phyloP scores from a whole-genome alignment of 2,113 vertebrate species.

The Puffinus mauretanicus region DNA sequence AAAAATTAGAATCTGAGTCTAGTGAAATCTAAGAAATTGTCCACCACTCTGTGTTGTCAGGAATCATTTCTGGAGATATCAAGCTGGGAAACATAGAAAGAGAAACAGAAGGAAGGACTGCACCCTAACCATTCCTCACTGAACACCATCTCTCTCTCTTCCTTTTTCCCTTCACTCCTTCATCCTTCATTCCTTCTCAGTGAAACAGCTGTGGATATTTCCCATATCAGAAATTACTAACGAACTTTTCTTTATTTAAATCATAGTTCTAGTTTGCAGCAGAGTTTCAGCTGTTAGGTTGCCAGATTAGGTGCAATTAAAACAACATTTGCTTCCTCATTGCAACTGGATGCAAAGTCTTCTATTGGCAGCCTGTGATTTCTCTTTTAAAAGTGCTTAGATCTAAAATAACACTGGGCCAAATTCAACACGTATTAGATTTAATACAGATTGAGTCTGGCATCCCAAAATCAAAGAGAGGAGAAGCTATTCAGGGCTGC shows the following conservation, averaged over 20 bases:
- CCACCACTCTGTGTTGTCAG: not conserved
- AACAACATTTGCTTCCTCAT: conserved; percentile 1
- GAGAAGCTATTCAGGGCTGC: not conserved
- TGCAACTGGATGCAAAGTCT: conserved; percentile 20
- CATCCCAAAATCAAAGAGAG: not conserved
- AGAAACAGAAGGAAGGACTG: not conserved
- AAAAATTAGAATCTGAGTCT: not conserved
- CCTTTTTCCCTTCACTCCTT: not conserved
- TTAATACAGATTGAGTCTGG: not conserved
- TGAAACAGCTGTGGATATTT: not conserved
- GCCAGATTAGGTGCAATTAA: not conserved
- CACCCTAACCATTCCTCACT: not conserved
- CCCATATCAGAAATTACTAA: not conserved
- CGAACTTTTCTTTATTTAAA: not conserved
- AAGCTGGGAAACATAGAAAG: not conserved
- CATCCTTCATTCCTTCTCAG: not conserved
- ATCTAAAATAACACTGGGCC: not conserved
- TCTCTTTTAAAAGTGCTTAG: conserved; percentile 13
- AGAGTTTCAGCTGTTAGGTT: not conserved
- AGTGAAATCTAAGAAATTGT: not conserved
- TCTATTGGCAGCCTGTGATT: not conserved
- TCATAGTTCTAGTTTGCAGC: not conserved
- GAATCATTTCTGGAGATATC: not conserved
- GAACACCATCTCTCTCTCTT: not conserved
- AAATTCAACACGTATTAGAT: not conserved